phyloP scores from a whole-genome alignment of 2,888 invertebrate species.

The Andrena marginata region DNA sequence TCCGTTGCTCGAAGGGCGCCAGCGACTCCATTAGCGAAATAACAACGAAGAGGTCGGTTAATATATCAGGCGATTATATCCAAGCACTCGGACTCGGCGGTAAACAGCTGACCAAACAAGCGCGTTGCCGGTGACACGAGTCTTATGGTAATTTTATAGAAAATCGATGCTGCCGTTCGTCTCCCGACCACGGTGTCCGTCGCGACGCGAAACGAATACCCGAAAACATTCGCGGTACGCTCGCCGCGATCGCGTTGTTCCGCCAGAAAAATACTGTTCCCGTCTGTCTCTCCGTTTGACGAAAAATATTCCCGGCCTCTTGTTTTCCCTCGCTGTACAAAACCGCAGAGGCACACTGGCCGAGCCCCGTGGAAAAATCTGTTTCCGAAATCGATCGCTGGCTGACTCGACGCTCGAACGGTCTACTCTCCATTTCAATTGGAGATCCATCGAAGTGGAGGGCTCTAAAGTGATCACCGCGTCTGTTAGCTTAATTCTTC shows the following conservation, averaged over 20 bases:
- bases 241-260: slow-evolving; percentile 40
- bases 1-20: neutral
- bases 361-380: slow-evolving; percentile 31
- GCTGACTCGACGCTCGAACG: neutral
- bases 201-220: slow-evolving; percentile 59
- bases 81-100: slow-evolving; percentile 16
- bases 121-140: slow-evolving; percentile 63
- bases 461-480: too few species aligned
- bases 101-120: slow-evolving; percentile 65
- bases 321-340: slow-evolving; percentile 42
- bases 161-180: slow-evolving; percentile 72
- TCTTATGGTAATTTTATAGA: slow-evolving; percentile 79
- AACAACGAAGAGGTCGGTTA: slow-evolving; percentile 19
- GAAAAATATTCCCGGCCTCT: slow-evolving; percentile 50
- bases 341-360: slow-evolving; percentile 10
- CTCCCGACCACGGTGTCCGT: neutral
- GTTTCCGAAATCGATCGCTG: slow-evolving; percentile 48
- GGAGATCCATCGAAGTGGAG: neutral
- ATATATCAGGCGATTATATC: slow-evolving; percentile 34
- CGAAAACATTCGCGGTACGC: slow-evolving; percentile 54
- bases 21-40: slow-evolving; percentile 5
- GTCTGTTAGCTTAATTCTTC: too few species aligned
- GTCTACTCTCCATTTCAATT: neutral
- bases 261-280: slow-evolving; percentile 55
- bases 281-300: slow-evolving; percentile 19